Conservation (phyloP, 2,888 invertebrate genomes). For the Nasonia oneida region DNA sequence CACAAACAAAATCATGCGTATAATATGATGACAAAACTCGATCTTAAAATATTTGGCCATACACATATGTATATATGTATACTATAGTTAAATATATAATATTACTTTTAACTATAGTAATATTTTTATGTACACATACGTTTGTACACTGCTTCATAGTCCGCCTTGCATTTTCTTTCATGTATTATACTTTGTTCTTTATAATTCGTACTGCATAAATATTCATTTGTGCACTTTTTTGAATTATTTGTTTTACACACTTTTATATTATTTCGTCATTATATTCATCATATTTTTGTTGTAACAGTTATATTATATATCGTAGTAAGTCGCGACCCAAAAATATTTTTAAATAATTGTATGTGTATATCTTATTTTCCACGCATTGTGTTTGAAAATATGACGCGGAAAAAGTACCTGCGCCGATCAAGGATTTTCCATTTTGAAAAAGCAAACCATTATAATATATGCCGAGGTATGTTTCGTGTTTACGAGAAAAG, state of each 20-base stretch:
- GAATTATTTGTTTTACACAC: conserved; percentile 1
- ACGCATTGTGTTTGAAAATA: background rate
- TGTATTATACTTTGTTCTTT: background rate
- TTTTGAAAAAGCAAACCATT: conserved; percentile 51
- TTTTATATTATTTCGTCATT: background rate
- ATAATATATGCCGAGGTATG: conserved; percentile 52
- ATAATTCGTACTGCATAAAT: conserved; percentile 55
- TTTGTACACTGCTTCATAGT: conserved; percentile 49
- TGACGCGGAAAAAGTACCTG: conserved; percentile 28
- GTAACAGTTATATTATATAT: background rate
- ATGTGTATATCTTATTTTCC: background rate
- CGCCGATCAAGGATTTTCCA: conserved; percentile 43
- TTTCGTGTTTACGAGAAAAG: conserved; percentile 66
- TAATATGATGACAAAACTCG: background rate
- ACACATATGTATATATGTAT: background rate
- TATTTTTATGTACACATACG: background rate
- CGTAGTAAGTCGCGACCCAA: conserved; percentile 19
- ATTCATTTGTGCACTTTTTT: conserved; percentile 35
- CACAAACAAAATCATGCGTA: background rate
- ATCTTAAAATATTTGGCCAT: conserved; percentile 43
- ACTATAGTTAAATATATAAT: background rate
- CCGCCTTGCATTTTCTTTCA: background rate
- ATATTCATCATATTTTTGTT: background rate
- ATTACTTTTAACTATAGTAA: conserved; percentile 25
- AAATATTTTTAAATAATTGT: conserved; percentile 21